Evolutionary conservation across 2,113 vertebrate species (phyloP), one percentile per base, ranked within the genome.

Genomic region (Actenoides hombroni): DNA sequence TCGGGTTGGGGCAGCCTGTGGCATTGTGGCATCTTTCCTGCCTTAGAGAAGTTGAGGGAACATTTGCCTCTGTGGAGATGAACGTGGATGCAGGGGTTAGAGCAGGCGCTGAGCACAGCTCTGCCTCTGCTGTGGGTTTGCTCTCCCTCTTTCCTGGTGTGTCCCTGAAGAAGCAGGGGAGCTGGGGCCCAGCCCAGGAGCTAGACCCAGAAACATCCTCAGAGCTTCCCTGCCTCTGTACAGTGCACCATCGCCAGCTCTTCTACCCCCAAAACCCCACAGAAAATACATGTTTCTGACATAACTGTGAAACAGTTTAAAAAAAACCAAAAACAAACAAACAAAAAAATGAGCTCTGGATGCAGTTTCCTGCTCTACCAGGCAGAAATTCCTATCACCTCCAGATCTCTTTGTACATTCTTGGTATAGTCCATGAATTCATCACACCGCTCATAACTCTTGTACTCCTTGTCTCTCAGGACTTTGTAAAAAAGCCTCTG

Each of bases 341-440:
- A 11, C 24, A 49, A 49, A 11, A 11, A 51, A 51, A 51, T 25
- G 25, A 14, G 12, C 9, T 69, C 63, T 67, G 64, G 23, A 23
- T 81, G 16, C n/a, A 61, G n/a, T 33, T 83, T 95, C 21, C 70
- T 76, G 29, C 39, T 88, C 5, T 37, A 81, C 61, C 59, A 81
- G 60, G 31, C 46, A 81, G 40, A 85, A 91, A 91, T 56, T 85
- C 82, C 65, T 68, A 21, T 93, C 65, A 68, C 87, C 56, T 93
- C 56, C 51, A 79, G 39, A 75, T 40, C 42, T 93, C 61, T 90
- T 87, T 87, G 56, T 78, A 74, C 74, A 59, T 87, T 91, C 93
- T 89, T 84, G 40, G 42, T 91, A 48, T 54, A 64, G 78, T 75
- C 84, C 13, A 0, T 59, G 42, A 86, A 70, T 91, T 84, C 65